Evolutionary conservation across 2,797 vertebrate species (phyloP), one percentile per base, ranked within the genome.

Genomic region (Podargus strigoides): DNA sequence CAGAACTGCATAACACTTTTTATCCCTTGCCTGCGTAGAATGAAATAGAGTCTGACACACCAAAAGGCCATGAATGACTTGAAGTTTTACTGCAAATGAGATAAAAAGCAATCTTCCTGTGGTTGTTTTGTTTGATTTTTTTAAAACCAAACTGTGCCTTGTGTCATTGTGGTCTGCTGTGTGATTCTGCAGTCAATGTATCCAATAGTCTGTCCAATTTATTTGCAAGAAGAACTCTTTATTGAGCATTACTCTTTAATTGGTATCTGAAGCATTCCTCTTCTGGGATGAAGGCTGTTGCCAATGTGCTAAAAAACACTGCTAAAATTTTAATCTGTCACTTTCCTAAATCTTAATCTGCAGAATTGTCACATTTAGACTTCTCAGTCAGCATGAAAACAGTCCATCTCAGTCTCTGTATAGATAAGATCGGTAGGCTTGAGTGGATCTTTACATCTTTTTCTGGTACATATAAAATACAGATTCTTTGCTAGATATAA

Each of bases 231-330:
- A 83, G 22, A 67, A 75, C 78, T 49, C 58, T 94, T 89, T 88
- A 84, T 36, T 77, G 60, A 89, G 41, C 22, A 59, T 41, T 96
- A 91, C 91, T 76, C 73, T 93, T 89, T 81, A 92, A 76, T 28
- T 78, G 18, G 22, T 73, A 86, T 90, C 85, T 63, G 63, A 93
- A 93, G 15, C 47, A 27, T 76, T 78, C 46, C 9, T 73, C 52
- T 76, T 76, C 60, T 60, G 50, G 59, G 49, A 79, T 70, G 37
- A 88, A 24, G n/a, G 30, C 42, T 90, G 49, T 58, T 88, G 67
- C 63, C 52, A 53, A 15, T 36, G 59, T 67, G 41, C 47, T 88
- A 74, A 79, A 91, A 90, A 91, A 89, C 8, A 3, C 28, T 21
- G 83, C 83, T 89, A 75, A 82, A 90, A 64, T 24, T 52, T 39